Conservation (phyloP, 2,113 vertebrate genomes). For the Amphiprion ocellaris region DNA sequence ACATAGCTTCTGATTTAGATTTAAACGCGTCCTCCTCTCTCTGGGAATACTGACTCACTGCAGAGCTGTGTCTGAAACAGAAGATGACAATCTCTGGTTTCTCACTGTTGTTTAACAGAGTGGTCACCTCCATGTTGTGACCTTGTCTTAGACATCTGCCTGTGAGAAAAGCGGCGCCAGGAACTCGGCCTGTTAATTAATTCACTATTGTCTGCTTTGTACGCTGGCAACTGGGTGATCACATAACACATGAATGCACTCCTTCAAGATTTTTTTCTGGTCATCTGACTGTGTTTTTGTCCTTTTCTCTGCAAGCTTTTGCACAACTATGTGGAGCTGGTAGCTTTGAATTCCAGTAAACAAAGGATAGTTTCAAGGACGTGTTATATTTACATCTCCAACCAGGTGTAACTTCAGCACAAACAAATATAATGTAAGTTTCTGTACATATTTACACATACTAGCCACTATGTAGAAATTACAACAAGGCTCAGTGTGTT, state of each 20-base stretch:
- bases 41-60: slow-evolving; percentile 30
- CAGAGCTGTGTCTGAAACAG: slow-evolving; percentile 52
- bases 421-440: too few species aligned
- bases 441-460: not conserved
- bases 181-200: slow-evolving; percentile 79
- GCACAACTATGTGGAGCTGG: not conserved
- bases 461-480: too few species aligned
- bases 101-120: slow-evolving; percentile 42
- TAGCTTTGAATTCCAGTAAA: not conserved
- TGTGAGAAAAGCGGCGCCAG: slow-evolving; percentile 59
- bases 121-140: slow-evolving; percentile 68
- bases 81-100: slow-evolving; percentile 61
- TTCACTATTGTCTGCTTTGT: slow-evolving; percentile 77
- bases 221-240: slow-evolving; percentile 65
- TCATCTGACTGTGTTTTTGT: slow-evolving; percentile 27
- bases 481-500: not conserved
- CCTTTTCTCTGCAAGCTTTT: not conserved
- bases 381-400: not conserved
- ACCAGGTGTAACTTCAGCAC: not conserved
- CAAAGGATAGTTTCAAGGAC: not conserved
- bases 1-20: slow-evolving; percentile 39
- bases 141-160: slow-evolving; percentile 80
- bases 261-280: slow-evolving; percentile 46
- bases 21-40: slow-evolving; percentile 40
- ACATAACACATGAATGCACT: slow-evolving; percentile 53